Percentiles rank a stretch among this genome's conserved stretches.
phyloP scores from a whole-genome alignment of 2,797 vertebrate species.

The Hyperoplus immaculatus region DNA sequence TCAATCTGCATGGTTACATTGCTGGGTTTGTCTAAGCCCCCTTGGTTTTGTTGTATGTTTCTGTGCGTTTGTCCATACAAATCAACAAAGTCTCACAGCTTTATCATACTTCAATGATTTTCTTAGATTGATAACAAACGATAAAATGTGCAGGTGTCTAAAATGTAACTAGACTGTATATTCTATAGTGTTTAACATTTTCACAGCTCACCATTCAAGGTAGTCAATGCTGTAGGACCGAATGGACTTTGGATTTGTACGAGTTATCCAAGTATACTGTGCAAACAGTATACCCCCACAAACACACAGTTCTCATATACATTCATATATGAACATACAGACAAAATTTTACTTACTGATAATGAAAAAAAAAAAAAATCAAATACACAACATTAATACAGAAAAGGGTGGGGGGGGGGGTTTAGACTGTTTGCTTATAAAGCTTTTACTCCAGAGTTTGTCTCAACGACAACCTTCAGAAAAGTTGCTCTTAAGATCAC shows the following conservation, averaged over 20 bases:
- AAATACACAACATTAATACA: constrained; percentile 60
- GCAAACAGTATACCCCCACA: constrained; percentile 72
- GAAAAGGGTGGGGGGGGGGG: constrained; percentile 68
- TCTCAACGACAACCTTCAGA: constrained; percentile 58
- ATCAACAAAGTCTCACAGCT: constrained; percentile 74
- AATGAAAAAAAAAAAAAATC: constrained; percentile 35
- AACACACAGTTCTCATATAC: constrained; percentile 86
- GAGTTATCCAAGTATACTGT: constrained; percentile 71
- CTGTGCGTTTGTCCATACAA: constrained; percentile 84
- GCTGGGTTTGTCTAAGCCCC: constrained; percentile 71
- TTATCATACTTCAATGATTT: not conserved
- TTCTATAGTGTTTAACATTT: not conserved
- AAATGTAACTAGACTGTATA: not conserved
- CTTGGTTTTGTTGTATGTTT: constrained; percentile 84
- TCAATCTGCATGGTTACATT: constrained; percentile 57
- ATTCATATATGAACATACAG: constrained; percentile 86
- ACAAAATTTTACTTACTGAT: constrained; percentile 85
- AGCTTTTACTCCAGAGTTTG: constrained; percentile 61
- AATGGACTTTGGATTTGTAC: constrained; percentile 81
- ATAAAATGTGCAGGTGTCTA: not conserved
- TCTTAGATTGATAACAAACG: not conserved
- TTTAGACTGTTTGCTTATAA: constrained; percentile 69
- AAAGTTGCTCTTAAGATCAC: constrained; percentile 5
- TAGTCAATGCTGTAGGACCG: not conserved
- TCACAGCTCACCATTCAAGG: not conserved